Percentiles rank a stretch among this genome's conserved stretches.
Conservation (phyloP, 2,797 vertebrate genomes). For the Diglossa cyanea region DNA sequence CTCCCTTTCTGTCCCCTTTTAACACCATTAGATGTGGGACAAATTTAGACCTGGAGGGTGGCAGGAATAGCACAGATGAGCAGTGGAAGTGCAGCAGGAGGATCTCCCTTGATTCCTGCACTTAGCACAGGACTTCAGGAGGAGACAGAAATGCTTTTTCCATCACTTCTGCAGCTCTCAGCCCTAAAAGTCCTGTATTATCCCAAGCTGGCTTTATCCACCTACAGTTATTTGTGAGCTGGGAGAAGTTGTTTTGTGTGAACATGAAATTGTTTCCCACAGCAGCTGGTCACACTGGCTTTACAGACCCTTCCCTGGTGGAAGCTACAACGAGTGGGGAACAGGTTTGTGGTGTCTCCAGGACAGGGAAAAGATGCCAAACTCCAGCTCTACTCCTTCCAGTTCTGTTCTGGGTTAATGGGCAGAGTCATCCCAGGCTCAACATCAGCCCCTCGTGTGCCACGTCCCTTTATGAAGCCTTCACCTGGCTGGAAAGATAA, state of each 20-base stretch:
- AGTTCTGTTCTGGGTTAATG: background rate
- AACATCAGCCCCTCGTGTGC: background rate
- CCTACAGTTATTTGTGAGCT: background rate
- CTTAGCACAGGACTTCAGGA: background rate
- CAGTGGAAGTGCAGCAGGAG: background rate
- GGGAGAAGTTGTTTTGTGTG: accelerated
- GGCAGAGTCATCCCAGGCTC: background rate
- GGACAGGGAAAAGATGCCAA: background rate
- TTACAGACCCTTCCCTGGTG: background rate
- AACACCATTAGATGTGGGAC: accelerated
- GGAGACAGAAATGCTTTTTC: background rate
- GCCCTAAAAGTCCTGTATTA: background rate
- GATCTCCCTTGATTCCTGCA: background rate
- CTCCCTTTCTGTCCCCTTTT: background rate
- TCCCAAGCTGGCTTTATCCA: background rate
- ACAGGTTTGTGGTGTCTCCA: background rate
- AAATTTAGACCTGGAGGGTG: background rate
- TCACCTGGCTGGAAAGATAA: background rate
- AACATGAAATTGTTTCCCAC: background rate
- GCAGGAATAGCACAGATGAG: background rate
- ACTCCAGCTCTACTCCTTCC: background rate
- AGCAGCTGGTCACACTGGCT: background rate
- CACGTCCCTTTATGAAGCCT: background rate
- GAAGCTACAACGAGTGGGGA: background rate
- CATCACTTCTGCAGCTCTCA: background rate